Evolutionary conservation across 2,888 invertebrate species (phyloP), one percentile per base, ranked within the genome.

Genomic region (Emmelina monodactyla): DNA sequence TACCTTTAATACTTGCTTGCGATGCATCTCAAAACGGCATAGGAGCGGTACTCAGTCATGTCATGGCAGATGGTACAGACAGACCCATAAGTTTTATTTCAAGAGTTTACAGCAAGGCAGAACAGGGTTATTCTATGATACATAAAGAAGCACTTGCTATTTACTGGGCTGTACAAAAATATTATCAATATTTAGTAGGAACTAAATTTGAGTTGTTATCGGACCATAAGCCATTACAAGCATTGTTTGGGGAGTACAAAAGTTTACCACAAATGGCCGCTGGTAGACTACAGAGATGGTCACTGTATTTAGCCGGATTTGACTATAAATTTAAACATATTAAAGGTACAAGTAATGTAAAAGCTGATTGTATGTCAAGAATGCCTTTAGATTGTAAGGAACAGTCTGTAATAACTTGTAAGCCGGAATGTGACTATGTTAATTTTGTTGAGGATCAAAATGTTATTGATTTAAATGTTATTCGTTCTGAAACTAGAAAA

Each of bases 171-270:
- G 45, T 55, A 3, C 47, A 44, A 16, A 53, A 50, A 28, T 62
- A 58, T 41, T 50, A 57, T 41, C 55, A 61, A 35, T 64, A 59
- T 51, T 43, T 63, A 33, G 37, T 46, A 25, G 59, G 58, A 3
- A 45, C 45, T 4, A 35, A 45, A 16, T 62, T 62, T 45, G 45
- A 39, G 2, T 34, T 61, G 3, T 33, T 36, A 9, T 47, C 51
- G 0, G 58, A 62, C 38, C 58, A 60, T 35, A 58, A 57, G 34
- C 58, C 55, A 3, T 38, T 58, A n/a, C 38, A 48, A 33, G 47
- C 49, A 1, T 29, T 54, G 3, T 53, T 56, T 37, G 53, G 49
- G 2, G 53, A 49, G 35, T 42, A 53, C 3, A 54, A 52, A 41
- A 51, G 52, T 4, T 44, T 58, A 11, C 55, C 57, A 5, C 39